Base-by-base conservation (phyloP, 1,140 invertebrate genomes). In the Apolygus lucorum region DNA sequence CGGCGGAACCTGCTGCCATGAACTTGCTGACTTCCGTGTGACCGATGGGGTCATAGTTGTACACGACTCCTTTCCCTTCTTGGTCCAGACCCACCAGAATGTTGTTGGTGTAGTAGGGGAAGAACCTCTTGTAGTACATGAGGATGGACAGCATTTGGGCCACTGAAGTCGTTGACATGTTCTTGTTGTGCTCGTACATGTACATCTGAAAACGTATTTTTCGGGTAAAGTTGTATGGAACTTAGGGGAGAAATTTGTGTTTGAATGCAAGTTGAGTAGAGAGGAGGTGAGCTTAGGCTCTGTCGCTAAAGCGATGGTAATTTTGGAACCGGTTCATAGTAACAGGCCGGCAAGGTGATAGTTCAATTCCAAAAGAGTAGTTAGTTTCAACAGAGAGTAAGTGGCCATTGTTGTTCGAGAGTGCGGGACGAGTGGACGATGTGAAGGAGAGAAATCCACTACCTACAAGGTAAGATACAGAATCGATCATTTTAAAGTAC, bases 61-160 rank as follows among this genome's bases (percentile, higher is more conserved):
- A 99, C 1, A 99, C 89, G 75, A 88, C 90, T 1, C 96, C 96
- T 78, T 93, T 91, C n/a, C 95, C 95, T 76, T 91, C 84, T 74
- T 83, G 82, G 79, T 93, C 90, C 21, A 93, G 77, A 0, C 98
- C 98, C 72, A 93, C 96, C 66, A 99, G 80, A 28, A 99, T 88
- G 78, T 97, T 98, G 28, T 91, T 91, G 11, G 98, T 90, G 78
- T 99, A 99, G 78, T 98, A 99, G 0, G 98, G 98, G 79, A 99
- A 99, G 79, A 99, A 99, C 71, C 98, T 85, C 74, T 95, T 94
- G 76, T 95, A 91, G 78, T 99, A 99, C 70, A 99, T 81, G 84
- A 97, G 91, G 2, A 91, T 96, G 0, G 96, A 95, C 1, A 99
- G 79, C 88, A 99, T 91, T 80, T 98, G 95, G 17, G 96, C 93